Conservation (phyloP, 1,140 invertebrate genomes). For the Procambarus clarkii region DNA sequence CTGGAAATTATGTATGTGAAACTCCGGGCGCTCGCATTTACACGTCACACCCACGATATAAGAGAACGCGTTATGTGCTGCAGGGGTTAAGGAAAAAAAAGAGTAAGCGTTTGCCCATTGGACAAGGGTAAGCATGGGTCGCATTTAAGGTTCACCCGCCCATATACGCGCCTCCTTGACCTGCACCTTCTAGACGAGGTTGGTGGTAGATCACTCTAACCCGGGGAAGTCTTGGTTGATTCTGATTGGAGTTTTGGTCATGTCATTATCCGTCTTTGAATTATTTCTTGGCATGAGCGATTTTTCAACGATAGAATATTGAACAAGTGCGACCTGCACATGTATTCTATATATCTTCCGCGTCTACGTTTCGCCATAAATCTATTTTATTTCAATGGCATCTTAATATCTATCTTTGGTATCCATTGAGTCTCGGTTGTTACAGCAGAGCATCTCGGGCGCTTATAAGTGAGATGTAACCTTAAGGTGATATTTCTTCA, state of each 20-base stretch:
- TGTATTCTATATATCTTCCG: conserved; percentile 44
- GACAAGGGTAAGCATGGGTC: conserved; percentile 14
- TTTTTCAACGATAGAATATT: conserved; percentile 52
- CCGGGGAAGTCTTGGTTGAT: conserved; percentile 1
- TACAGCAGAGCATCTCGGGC: conserved; percentile 20
- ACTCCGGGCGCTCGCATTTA: conserved; percentile 63
- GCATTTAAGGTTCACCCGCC: conserved; percentile 22
- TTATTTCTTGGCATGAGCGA: conserved; percentile 39
- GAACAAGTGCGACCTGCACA: conserved; percentile 45
- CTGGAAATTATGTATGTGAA: conserved; percentile 70
- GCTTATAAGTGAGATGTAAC: conserved; percentile 59
- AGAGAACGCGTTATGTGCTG: conserved; percentile 65
- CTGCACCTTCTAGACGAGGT: conserved; percentile 5
- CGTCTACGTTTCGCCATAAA: conserved; percentile 5
- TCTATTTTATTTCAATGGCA: conserved; percentile 50
- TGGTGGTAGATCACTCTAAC: conserved; percentile 4
- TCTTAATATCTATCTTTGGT: conserved; percentile 57
- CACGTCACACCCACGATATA: conserved; percentile 64
- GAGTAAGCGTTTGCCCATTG: conserved; percentile 3
- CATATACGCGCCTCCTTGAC: conserved; percentile 12
- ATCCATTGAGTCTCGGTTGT: conserved; percentile 14
- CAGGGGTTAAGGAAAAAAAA: conserved; percentile 8
- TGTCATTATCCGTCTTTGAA: conserved; percentile 57
- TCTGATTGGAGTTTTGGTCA: conserved; percentile 57
- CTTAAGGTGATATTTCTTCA: conserved; percentile 51